A percentile compares a stretch with the other conserved stretches of the same genome.
Evolutionary conservation across 1,140 invertebrate species (phyloP).

Genomic region (Chironomus tepperi): DNA sequence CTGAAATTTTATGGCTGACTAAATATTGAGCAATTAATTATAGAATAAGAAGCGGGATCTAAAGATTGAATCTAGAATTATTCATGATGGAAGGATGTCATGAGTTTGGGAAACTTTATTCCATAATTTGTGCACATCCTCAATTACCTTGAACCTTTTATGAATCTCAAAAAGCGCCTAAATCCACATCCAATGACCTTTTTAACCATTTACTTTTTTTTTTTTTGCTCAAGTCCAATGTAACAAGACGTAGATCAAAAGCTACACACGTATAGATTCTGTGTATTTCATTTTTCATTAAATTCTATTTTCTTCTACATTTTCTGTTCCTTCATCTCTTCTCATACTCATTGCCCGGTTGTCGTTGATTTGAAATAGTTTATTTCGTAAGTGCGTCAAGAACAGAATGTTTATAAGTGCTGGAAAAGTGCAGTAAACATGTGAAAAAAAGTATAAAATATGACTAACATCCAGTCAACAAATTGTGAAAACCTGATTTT

Average conservation of each 20-base stretch:
- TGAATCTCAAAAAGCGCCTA: background rate
- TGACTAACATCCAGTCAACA: background rate
- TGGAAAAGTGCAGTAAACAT: too few species aligned
- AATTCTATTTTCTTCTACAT: background rate
- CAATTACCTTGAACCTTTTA: too few species aligned
- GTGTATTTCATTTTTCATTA: background rate
- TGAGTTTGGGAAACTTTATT: too few species aligned
- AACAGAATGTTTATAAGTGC: background rate
- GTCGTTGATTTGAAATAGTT: slow-evolving; percentile 8
- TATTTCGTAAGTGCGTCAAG: slow-evolving; percentile 4
- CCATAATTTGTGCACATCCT: too few species aligned
- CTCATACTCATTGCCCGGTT: background rate
- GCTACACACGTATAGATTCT: background rate
- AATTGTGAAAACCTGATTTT: background rate
- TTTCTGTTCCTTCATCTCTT: background rate
- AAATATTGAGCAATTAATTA: too few species aligned
- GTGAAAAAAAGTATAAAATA: background rate
- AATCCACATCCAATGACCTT: background rate
- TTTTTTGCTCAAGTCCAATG: background rate
- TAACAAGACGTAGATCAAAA: background rate
- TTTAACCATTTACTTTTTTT: background rate
- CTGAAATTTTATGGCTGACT: too few species aligned
- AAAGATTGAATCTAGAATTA: too few species aligned
- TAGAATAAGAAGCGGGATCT: too few species aligned
- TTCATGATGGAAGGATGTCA: too few species aligned